Evolutionary conservation across 2,888 invertebrate species (phyloP), one percentile per base, ranked within the genome.

Genomic region (Eupithecia inturbata): DNA sequence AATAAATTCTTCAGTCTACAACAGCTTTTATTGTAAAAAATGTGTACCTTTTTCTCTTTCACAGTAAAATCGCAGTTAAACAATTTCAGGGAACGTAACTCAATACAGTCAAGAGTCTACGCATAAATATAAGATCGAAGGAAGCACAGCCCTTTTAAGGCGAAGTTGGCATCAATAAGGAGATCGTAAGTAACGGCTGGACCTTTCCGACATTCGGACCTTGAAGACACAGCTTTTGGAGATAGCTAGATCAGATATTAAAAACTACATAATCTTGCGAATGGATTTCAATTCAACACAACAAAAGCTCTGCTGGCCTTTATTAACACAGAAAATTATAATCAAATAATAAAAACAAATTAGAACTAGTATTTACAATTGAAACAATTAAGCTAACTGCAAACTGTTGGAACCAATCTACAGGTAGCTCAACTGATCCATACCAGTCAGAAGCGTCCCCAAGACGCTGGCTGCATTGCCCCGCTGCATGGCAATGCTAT

Each of bases 151-250:
- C 71, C 74, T 74, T 80, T 78, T 74, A 76, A 79, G 77, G 77
- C 76, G 67, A 62, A 77, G 76, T 73, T 77, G 70, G 76, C 80
- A 79, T 80, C 82, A 79, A 84, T 85, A 85, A 82, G 75, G 82
- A 81, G 83, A 83, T 86, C 82, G 85, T 88, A 84, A 84, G 82
- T 83, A 85, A 84, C 82, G 84, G 80, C 79, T 68, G 78, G 77
- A 78, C 82, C 85, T 85, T 82, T 85, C 84, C 84, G 74, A 81
- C 78, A 81, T 81, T 82, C 79, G 80, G 70, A 39, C 79, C 79
- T 72, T 73, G 62, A 60, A 28, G 66, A 31, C 14, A 53, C 68
- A 73, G 72, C 53, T 64, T 45, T 19, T 19, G n/a, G 57, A 41
- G 12, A 71, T 14, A 31, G 70, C 68, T 75, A 28, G 14, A 26